Conservation (phyloP, 2,888 invertebrate genomes). For the Achlya flavicornis region DNA sequence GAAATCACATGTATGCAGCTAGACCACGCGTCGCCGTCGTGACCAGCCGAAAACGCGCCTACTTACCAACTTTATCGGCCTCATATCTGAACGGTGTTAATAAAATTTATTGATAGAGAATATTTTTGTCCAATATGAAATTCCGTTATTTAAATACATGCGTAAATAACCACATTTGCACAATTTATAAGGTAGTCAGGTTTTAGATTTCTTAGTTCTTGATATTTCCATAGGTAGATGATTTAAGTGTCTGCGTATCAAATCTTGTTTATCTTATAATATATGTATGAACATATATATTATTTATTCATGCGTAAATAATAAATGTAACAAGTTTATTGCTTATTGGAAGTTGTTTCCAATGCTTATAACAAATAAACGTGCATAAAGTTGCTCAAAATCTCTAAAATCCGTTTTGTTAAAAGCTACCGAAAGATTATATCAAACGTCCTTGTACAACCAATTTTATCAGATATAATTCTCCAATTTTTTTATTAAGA, state of each 20-base stretch:
- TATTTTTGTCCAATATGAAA: constrained; percentile 9
- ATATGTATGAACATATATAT: too few relatives aligned
- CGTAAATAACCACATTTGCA: constrained; percentile 1
- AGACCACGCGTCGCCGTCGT: constrained; percentile 21
- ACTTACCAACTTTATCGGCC: constrained; percentile 15
- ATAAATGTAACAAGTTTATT: too few relatives aligned
- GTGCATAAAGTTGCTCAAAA: too few relatives aligned
- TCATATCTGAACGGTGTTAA: constrained; percentile 15
- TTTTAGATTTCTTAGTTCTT: not conserved
- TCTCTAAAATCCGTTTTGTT: too few relatives aligned
- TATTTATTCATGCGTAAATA: too few relatives aligned
- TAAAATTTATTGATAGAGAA: constrained; percentile 11
- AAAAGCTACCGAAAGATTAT: too few relatives aligned
- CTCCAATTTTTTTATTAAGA: too few relatives aligned
- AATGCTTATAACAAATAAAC: too few relatives aligned
- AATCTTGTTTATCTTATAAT: too few relatives aligned
- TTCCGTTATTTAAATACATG: not conserved
- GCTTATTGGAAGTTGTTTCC: too few relatives aligned
- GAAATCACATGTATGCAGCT: not conserved
- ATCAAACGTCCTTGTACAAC: too few relatives aligned
- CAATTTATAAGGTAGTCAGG: not conserved
- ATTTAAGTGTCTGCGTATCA: not conserved
- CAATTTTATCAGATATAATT: too few relatives aligned
- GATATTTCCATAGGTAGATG: not conserved
- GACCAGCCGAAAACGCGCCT: constrained; percentile 15